These are phyloP conservation scores for Caenorhabditis becei DNA, from an alignment of 2,888 invertebrate species.

Conservation along the genomic window DNA sequence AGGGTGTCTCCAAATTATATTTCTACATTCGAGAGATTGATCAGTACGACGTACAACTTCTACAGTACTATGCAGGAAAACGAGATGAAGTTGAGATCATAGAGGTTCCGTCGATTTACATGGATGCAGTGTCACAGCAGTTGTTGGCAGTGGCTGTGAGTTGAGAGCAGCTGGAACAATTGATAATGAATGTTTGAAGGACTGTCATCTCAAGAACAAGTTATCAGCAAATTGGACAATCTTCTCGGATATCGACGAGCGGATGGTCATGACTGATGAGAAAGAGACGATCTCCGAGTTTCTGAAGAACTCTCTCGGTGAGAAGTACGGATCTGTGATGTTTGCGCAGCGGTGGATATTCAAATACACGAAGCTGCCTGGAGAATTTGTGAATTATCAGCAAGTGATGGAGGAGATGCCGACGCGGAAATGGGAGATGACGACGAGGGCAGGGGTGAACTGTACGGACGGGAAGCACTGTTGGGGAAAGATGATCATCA, in stretches of 20 bases:
- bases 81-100: conserved; percentile 32
- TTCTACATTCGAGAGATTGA: conserved; percentile 46
- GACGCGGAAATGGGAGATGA: conserved; percentile 30
- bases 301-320: conserved; percentile 16
- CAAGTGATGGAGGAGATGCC: conserved; percentile 50
- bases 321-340: conserved; percentile 32
- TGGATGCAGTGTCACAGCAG: conserved; percentile 47
- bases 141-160: conserved; percentile 29
- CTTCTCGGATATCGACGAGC: conserved; percentile 49
- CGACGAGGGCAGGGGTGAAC: conserved; percentile 29
- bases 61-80: conserved; percentile 18
- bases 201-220: conserved; percentile 33
- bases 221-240: conserved; percentile 43
- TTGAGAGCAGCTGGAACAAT: neutral
- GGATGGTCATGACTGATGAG: conserved; percentile 43
- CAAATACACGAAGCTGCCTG: conserved; percentile 28
- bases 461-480: conserved; percentile 43
- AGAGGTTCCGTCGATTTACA: conserved; percentile 42
- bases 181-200: conserved; percentile 7
- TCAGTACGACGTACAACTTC: conserved; percentile 24
- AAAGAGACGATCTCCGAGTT: conserved; percentile 27
- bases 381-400: conserved; percentile 29
- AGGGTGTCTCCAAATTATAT: conserved; percentile 46
- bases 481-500: conserved; percentile 40
- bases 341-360: conserved; percentile 53